A percentile compares a stretch with the other conserved stretches of the same genome.
Evolutionary conservation across 53 echinoderm and acorn worm species (phyloP).

Genomic region (Echinarachnius parma): DNA sequence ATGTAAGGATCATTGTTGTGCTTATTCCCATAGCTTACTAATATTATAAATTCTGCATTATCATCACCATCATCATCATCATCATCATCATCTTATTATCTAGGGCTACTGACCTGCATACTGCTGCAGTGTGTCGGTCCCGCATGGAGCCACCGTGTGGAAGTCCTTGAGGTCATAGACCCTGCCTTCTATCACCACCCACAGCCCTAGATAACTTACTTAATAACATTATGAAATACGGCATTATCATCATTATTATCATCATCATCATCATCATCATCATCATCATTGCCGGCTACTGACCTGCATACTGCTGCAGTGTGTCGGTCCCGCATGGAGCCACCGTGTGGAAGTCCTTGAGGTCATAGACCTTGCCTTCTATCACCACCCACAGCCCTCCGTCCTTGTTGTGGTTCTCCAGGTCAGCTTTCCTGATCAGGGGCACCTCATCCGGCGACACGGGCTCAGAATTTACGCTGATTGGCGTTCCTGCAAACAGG

Average conservation of each 20-base stretch:
- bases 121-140: slow-evolving; percentile 65
- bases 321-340: slow-evolving; percentile 86
- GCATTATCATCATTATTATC: no score
- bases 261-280: not conserved
- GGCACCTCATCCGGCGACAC: slow-evolving; percentile 47
- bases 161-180: slow-evolving; percentile 92
- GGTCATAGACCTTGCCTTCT: slow-evolving; percentile 85
- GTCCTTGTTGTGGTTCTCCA: slow-evolving; percentile 99
- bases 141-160: slow-evolving; percentile 75
- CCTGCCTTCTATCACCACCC: slow-evolving; percentile 93
- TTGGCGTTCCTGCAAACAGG: slow-evolving; percentile 33
- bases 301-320: slow-evolving; percentile 76
- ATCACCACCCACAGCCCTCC: slow-evolving; percentile 98
- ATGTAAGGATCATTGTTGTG: no score
- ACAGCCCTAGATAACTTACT: no score
- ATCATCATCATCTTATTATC: not conserved
- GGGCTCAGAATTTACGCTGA: slow-evolving; percentile 32
- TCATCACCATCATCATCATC: not conserved
- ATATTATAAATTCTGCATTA: no score
- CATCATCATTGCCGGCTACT: slow-evolving; percentile 7
- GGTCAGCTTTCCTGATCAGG: slow-evolving; percentile 89
- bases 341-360: slow-evolving; percentile 74
- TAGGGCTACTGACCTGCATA: slow-evolving; percentile 84
- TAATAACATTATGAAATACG: no score
- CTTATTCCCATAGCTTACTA: no score